Evolutionary conservation across 2,888 invertebrate species (phyloP).

Genomic region (Platycheirus albimanus): DNA sequence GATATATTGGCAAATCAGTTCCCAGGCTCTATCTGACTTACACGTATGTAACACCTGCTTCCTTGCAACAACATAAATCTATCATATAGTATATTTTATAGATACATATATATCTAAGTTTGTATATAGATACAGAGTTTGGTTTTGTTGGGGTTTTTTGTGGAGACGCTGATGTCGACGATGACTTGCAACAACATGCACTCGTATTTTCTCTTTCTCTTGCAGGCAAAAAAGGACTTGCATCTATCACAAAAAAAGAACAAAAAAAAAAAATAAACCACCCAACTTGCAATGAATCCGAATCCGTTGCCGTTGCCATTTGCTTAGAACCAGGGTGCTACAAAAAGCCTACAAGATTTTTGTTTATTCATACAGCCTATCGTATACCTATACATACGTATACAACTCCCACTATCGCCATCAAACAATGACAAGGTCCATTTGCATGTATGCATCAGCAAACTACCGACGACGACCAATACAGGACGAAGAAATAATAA

Average conservation of each 20-base stretch:
- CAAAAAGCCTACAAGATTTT: constrained; percentile 72
- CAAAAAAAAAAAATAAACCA: too few species aligned
- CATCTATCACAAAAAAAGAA: too few species aligned
- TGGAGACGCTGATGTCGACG: too few species aligned
- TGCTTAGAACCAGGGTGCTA: constrained; percentile 66
- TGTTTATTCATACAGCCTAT: constrained; percentile 68
- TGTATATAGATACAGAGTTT: too few species aligned
- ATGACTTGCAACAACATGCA: constrained; percentile 51
- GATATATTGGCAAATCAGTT: constrained; percentile 36
- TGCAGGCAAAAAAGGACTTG: constrained; percentile 41
- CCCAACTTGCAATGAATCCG: too few species aligned
- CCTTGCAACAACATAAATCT: constrained; percentile 40
- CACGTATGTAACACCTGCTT: constrained; percentile 61
- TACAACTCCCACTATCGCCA: constrained; percentile 28
- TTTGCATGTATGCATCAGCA: constrained; percentile 53
- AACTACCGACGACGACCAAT: constrained; percentile 25
- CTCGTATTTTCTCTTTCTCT: constrained; percentile 56
- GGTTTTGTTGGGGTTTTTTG: too few species aligned
- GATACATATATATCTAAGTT: too few species aligned
- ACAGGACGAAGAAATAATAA: constrained; percentile 36
- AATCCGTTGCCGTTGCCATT: too few species aligned
- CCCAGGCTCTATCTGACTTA: constrained; percentile 29
- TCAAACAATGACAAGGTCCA: constrained; percentile 71
- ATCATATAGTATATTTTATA: constrained; percentile 59
- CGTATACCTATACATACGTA: constrained; percentile 42